Evolutionary conservation across 2,888 invertebrate species (phyloP).

Genomic region (Callyntrura sp.): DNA sequence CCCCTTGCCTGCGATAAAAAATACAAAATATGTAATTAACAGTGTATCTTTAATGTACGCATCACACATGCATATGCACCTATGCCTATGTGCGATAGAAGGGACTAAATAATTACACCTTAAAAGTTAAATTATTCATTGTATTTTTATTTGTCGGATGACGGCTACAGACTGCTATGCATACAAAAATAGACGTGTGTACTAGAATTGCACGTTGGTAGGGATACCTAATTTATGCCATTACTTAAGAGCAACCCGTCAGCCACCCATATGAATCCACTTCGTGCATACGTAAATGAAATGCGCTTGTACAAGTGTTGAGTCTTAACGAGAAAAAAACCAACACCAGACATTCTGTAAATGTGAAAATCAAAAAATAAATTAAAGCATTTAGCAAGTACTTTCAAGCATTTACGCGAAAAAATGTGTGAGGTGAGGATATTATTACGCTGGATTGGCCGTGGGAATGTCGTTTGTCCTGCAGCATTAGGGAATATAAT

Average conservation of each 20-base stretch:
- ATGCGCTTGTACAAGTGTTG: not conserved
- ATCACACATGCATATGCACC: not conserved
- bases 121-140: not conserved
- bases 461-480: conserved; percentile 69
- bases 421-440: conserved; percentile 31
- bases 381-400: conserved; percentile 45
- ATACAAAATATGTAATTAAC: not conserved
- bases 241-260: not conserved
- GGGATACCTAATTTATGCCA: no score
- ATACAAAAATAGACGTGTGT: no score
- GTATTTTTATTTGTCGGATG: no score
- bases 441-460: conserved; percentile 44
- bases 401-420: conserved; percentile 35
- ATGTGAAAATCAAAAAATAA: conserved; percentile 43
- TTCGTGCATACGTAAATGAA: not conserved
- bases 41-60: not conserved
- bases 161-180: no score
- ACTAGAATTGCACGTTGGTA: no score
- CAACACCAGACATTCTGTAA: not conserved
- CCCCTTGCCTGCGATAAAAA: conserved; percentile 82
- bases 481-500: conserved; percentile 55
- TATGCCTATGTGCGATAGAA: not conserved
- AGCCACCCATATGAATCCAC: no score
- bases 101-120: not conserved
- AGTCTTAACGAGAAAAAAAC: not conserved